These are phyloP conservation scores for Forbesichthys agassizii DNA, from an alignment of 2,113 vertebrate species.

Conservation along the genomic window DNA sequence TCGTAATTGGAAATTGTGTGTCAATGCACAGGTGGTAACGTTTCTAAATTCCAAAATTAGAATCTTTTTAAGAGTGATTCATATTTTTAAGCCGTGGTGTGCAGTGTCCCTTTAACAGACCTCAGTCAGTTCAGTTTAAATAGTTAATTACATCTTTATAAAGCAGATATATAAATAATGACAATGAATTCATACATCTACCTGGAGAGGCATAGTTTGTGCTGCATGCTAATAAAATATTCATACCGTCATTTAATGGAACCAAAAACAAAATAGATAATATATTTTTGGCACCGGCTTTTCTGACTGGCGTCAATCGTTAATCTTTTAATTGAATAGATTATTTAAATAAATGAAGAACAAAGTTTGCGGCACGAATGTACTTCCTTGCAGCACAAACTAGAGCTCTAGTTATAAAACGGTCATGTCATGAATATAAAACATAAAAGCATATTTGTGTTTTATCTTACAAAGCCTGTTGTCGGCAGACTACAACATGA, in stretches of 20 bases:
- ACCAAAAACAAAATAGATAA: too few species aligned
- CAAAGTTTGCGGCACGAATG: not conserved
- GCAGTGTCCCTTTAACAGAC: conserved; percentile 47
- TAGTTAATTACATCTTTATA: conserved; percentile 68
- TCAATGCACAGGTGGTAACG: too few species aligned
- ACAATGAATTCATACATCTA: conserved; percentile 63
- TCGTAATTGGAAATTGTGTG: too few species aligned
- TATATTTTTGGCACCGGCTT: too few species aligned
- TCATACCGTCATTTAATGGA: too few species aligned
- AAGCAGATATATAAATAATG: conserved; percentile 71
- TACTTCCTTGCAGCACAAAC: conserved; percentile 34
- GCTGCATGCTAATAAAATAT: conserved; percentile 14
- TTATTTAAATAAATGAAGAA: too few species aligned
- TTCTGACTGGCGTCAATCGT: too few species aligned
- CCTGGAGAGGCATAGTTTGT: conserved; percentile 40
- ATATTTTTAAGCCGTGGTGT: conserved; percentile 23
- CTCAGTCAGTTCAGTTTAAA: conserved; percentile 45
- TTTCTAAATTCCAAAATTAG: too few species aligned
- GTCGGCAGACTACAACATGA: conserved; percentile 38
- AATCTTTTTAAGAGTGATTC: not conserved
- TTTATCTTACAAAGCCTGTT: conserved; percentile 50
- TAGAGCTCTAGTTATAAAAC: conserved; percentile 22
- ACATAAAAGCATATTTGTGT: conserved; percentile 28
- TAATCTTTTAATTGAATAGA: too few species aligned
- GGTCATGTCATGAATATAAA: conserved; percentile 33